phyloP scores from a whole-genome alignment of 2,888 invertebrate species.

The Drosophila vallismaia region DNA sequence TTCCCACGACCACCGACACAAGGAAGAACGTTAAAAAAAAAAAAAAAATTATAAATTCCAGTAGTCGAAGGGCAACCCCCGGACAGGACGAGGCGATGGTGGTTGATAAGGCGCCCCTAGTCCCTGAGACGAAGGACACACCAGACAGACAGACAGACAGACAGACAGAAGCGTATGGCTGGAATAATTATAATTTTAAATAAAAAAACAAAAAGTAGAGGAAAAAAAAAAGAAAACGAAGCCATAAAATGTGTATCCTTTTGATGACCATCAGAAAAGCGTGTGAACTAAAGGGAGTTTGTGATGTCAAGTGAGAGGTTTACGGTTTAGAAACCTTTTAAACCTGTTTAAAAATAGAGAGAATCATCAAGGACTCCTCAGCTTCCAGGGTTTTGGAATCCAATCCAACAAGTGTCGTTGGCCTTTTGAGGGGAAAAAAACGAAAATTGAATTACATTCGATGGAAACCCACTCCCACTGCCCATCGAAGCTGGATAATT shows the following conservation, averaged over 20 bases:
- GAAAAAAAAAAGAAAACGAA: slow-evolving; percentile 40
- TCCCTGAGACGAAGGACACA: neutral
- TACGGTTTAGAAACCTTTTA: no score
- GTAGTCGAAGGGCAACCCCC: slow-evolving; percentile 46
- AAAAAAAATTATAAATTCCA: slow-evolving; percentile 68
- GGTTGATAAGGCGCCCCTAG: slow-evolving; percentile 40
- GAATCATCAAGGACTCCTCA: slow-evolving; percentile 1
- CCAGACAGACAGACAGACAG: slow-evolving; percentile 44
- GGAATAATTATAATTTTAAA: slow-evolving; percentile 78
- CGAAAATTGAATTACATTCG: slow-evolving; percentile 56
- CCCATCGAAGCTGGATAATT: slow-evolving; percentile 32
- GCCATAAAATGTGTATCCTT: slow-evolving; percentile 73
- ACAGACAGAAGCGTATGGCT: slow-evolving; percentile 60
- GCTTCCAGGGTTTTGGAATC: slow-evolving; percentile 9
- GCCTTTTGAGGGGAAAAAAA: slow-evolving; percentile 59
- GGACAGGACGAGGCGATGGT: slow-evolving; percentile 27
- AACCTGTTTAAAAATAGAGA: no score
- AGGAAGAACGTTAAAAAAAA: slow-evolving; percentile 27
- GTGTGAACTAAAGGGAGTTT: slow-evolving; percentile 68
- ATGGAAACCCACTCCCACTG: slow-evolving; percentile 21
- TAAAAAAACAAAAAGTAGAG: slow-evolving; percentile 31
- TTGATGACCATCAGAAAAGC: slow-evolving; percentile 44
- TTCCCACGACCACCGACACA: slow-evolving; percentile 69
- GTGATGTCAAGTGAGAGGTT: neutral
- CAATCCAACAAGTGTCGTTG: slow-evolving; percentile 68